phyloP scores from a whole-genome alignment of 2,888 invertebrate genomes.

The Coecobrya sp. region DNA sequence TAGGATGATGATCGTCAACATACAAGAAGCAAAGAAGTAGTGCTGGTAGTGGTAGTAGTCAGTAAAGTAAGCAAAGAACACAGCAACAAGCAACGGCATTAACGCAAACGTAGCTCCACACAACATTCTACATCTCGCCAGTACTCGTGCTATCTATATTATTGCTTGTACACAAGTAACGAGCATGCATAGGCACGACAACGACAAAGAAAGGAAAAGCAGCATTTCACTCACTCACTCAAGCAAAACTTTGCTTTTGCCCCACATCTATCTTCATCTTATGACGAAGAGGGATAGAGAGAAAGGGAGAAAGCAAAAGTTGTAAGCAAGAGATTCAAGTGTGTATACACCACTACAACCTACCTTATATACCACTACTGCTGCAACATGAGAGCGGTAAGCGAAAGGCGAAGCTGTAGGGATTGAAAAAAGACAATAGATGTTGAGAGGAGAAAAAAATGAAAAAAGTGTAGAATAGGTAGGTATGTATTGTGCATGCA shows the following conservation, averaged over 20 bases:
- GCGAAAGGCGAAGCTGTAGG: slow-evolving; percentile 33
- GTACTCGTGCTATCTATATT: not conserved
- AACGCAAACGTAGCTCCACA: slow-evolving; percentile 12
- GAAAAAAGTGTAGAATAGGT: not conserved
- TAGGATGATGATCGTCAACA: slow-evolving; percentile 68
- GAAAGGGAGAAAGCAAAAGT: slow-evolving; percentile 21
- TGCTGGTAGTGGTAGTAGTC: not conserved
- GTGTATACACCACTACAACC: slow-evolving; percentile 37
- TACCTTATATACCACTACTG: not conserved
- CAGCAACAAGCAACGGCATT: slow-evolving; percentile 34
- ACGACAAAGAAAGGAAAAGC: slow-evolving; percentile 35
- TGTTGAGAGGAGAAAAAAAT: not conserved
- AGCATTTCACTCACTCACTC: slow-evolving; percentile 61
- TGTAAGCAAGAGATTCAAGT: slow-evolving; percentile 46
- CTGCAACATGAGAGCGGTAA: slow-evolving; percentile 43
- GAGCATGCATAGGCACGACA: slow-evolving; percentile 54
- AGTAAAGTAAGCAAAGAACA: slow-evolving; percentile 30
- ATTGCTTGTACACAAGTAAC: slow-evolving; percentile 32
- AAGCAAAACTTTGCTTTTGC: slow-evolving; percentile 73
- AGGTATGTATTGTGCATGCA: not conserved
- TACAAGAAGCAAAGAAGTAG: slow-evolving; percentile 14
- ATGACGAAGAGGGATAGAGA: not conserved
- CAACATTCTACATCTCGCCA: slow-evolving; percentile 8
- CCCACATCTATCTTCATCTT: slow-evolving; percentile 78
- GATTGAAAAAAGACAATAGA: slow-evolving; percentile 39